A percentile compares a stretch with the other conserved stretches of the same genome.
phyloP scores from a whole-genome alignment of 1,140 invertebrate genomes.

The Heliconius melpomene region DNA sequence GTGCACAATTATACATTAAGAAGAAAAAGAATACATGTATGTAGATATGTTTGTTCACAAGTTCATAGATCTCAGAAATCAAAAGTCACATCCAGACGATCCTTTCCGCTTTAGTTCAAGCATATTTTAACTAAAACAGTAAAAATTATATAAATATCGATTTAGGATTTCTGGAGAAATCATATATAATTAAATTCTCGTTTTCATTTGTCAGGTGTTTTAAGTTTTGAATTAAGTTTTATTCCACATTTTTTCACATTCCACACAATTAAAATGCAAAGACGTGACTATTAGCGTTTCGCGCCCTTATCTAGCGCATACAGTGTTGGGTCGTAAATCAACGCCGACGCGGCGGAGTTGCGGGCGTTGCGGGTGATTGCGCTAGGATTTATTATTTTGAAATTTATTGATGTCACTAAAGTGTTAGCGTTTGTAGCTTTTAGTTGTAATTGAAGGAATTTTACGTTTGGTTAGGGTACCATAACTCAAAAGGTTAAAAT shows the following conservation, averaged over 20 bases:
- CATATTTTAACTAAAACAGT: no score
- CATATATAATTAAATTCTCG: no score
- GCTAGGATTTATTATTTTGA: conserved; percentile 8
- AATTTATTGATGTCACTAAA: not conserved
- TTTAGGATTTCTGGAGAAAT: no score
- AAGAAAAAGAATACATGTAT: no score
- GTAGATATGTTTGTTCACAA: no score
- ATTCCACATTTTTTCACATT: not conserved
- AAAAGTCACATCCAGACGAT: no score
- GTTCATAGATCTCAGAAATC: no score
- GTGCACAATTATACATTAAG: no score
- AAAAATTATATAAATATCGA: no score
- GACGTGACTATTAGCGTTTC: conserved; percentile 7
- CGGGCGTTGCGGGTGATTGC: not conserved
- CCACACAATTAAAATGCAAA: not conserved
- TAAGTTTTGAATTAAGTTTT: no score
- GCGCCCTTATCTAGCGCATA: not conserved
- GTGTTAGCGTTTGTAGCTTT: not conserved
- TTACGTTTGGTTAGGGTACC: not conserved
- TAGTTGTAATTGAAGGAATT: not conserved
- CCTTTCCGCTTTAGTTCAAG: no score
- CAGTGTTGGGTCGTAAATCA: conserved; percentile 2
- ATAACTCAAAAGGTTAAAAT: not conserved
- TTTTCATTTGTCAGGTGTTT: no score
- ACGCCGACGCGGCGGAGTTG: not conserved